Evolutionary conservation across 2,797 vertebrate genomes (phyloP).

Genomic region (Passerculus sandwichensis): DNA sequence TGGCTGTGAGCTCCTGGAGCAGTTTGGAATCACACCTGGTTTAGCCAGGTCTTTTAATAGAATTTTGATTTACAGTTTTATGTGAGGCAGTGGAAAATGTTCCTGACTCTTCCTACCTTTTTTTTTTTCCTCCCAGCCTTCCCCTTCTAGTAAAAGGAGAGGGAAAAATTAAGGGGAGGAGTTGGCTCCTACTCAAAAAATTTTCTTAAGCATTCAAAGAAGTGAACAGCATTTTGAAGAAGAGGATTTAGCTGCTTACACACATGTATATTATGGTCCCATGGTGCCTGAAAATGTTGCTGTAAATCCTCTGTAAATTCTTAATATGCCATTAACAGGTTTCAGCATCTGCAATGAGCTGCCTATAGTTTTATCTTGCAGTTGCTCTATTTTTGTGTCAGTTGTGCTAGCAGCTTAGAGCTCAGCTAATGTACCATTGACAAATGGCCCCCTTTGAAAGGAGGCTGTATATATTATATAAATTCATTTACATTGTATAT

Average conservation of each 20-base stretch:
- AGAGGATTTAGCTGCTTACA: background rate
- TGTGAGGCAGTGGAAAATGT: background rate
- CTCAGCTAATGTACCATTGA: slow-evolving; percentile 57
- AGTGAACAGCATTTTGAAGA: background rate
- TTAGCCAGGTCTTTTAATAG: background rate
- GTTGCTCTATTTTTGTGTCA: slow-evolving; percentile 58
- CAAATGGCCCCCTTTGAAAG: slow-evolving; percentile 45
- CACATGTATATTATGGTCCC: rapidly evolving
- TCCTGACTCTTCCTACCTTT: background rate
- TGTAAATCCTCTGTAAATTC: background rate
- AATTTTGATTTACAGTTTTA: background rate
- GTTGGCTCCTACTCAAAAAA: background rate
- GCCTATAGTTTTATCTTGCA: slow-evolving; percentile 19
- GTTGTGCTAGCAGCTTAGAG: slow-evolving; percentile 41
- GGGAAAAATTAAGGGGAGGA: background rate
- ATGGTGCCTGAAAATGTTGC: background rate
- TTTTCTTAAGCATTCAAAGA: background rate
- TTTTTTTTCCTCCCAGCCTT: background rate
- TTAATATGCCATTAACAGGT: background rate
- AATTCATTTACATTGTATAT: slow-evolving; percentile 67
- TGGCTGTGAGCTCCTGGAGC: background rate
- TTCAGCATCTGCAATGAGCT: slow-evolving; percentile 14
- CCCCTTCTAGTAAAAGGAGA: background rate
- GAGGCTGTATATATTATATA: slow-evolving; percentile 47
- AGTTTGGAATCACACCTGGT: background rate